A percentile compares a stretch with the other conserved stretches of the same genome.
These are phyloP conservation scores for Oncorhynchus kisutch DNA, from an alignment of 2,113 vertebrate species.

Conservation along the genomic window DNA sequence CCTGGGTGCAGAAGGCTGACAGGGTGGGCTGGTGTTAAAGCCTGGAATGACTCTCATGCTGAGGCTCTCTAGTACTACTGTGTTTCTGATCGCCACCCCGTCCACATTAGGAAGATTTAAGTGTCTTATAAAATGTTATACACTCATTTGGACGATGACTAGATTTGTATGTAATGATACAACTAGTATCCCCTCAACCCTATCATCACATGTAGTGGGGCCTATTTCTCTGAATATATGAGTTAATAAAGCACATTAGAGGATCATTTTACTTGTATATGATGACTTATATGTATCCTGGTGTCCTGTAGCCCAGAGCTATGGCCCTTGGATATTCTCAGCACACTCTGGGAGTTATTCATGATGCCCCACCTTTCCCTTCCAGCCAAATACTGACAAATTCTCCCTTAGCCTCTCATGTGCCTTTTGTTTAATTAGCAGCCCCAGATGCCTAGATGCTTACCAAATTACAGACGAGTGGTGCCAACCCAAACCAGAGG, in stretches of 20 bases:
- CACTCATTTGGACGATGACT: too few relatives aligned
- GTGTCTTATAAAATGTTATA: conserved; percentile 38
- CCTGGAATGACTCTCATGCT: too few relatives aligned
- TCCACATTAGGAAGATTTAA: conserved; percentile 14
- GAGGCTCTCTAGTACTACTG: too few relatives aligned
- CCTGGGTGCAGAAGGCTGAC: too few relatives aligned
- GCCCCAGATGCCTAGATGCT: conserved; percentile 77
- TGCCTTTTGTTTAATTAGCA: conserved; percentile 76
- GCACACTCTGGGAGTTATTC: conserved; percentile 28
- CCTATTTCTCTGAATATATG: conserved; percentile 62
- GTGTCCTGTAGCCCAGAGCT: conserved; percentile 61
- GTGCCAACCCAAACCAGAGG: conserved; percentile 78
- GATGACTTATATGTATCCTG: conserved; percentile 72
- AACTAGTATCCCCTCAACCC: conserved; percentile 24
- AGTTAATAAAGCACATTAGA: conserved; percentile 74
- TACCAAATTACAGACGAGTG: conserved; percentile 74
- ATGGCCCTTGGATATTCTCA: conserved; percentile 65
- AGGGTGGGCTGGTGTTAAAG: too few relatives aligned
- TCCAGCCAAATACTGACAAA: conserved; percentile 32
- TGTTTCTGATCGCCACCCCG: too few relatives aligned
- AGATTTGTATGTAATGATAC: too few relatives aligned
- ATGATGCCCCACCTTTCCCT: conserved; percentile 30
- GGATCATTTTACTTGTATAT: conserved; percentile 70
- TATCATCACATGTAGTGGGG: conserved; percentile 61
- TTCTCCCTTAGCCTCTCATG: conserved; percentile 50